Conservation (phyloP, 2,113 vertebrate species). For the Antigone vipio region DNA sequence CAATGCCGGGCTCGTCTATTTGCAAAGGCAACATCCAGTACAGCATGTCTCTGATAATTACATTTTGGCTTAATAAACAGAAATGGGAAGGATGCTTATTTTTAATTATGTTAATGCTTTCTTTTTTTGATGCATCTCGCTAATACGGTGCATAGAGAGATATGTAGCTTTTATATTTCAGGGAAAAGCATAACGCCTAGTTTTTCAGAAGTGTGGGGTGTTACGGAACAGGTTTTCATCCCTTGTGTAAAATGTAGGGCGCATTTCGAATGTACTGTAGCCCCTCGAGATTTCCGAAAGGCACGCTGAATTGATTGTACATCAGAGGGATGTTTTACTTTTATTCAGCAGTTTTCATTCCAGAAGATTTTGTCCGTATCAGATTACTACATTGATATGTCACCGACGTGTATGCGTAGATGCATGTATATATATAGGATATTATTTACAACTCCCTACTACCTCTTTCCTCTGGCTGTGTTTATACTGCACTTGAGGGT, state of each 20-base stretch:
- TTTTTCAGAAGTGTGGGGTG: background rate
- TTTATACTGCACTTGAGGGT: background rate
- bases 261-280: fast-evolving
- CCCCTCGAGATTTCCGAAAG: background rate
- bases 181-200: background rate
- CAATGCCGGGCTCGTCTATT: background rate
- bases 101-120: slow-evolving; percentile 41
- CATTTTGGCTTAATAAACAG: slow-evolving; percentile 56
- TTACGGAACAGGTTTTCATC: background rate
- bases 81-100: slow-evolving; percentile 9
- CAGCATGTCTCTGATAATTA: slow-evolving; percentile 43
- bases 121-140: background rate
- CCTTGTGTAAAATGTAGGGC: background rate
- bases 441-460: background rate
- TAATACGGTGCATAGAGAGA: background rate
- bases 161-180: background rate
- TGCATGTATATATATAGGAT: background rate
- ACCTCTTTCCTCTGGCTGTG: background rate
- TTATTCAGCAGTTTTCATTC: background rate
- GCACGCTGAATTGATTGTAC: background rate
- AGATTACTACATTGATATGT: background rate
- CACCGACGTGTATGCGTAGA: too few relatives aligned
- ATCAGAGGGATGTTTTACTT: background rate
- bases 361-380: background rate
- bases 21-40: slow-evolving; percentile 11